Conservation (phyloP, 2,888 invertebrate species). For the Tenthredo scrophulariae region DNA sequence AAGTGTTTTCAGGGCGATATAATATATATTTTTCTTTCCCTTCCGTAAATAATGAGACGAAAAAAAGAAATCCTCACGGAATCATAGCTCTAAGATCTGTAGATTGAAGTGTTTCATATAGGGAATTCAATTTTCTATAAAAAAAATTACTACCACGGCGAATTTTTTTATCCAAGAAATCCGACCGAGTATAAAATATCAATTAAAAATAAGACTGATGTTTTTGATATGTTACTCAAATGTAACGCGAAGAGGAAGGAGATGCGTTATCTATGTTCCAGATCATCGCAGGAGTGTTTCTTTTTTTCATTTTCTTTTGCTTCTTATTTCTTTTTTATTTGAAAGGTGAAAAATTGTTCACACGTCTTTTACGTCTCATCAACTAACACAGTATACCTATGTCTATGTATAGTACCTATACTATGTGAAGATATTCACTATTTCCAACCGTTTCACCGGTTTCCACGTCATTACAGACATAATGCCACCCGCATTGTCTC, state of each 20-base stretch:
- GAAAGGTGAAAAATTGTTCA: neutral
- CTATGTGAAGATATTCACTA: neutral
- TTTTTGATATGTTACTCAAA: too few relatives aligned
- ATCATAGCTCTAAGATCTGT: too few relatives aligned
- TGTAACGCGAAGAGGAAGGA: neutral
- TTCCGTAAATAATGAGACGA: too few relatives aligned
- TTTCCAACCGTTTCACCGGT: constrained; percentile 1
- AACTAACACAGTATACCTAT: neutral
- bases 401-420: neutral
- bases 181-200: too few relatives aligned
- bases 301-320: neutral
- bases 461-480: constrained; percentile 3
- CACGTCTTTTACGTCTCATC: neutral
- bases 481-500: constrained; percentile 16
- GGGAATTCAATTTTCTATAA: too few relatives aligned
- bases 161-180: too few relatives aligned
- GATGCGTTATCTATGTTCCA: neutral
- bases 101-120: too few relatives aligned
- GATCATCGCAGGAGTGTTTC: neutral
- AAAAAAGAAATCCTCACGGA: too few relatives aligned
- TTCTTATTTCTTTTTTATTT: neutral
- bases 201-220: too few relatives aligned
- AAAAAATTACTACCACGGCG: too few relatives aligned
- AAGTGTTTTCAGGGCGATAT: neutral
- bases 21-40: too few relatives aligned